Evolutionary conservation across 2,888 invertebrate genomes (phyloP).

Genomic region (Ganaspis brasiliensis): DNA sequence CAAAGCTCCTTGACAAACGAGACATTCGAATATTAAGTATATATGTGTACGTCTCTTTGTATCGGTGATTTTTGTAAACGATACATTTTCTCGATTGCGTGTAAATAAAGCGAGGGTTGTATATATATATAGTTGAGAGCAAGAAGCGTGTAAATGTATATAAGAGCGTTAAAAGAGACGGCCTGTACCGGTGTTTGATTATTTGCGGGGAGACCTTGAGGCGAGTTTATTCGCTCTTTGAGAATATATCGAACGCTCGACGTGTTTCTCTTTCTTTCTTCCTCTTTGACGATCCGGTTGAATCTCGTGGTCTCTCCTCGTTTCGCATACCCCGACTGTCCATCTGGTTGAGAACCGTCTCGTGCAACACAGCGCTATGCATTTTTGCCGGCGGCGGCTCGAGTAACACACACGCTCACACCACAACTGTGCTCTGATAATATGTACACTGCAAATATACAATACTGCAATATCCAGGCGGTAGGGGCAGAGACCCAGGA

Average conservation of each 20-base stretch:
- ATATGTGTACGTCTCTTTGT: constrained; percentile 1
- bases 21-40: not conserved
- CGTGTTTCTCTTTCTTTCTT: constrained; percentile 43
- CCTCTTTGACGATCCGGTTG: constrained; percentile 37
- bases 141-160: constrained; percentile 54
- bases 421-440: constrained; percentile 65
- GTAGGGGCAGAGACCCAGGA: constrained; percentile 80
- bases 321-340: constrained; percentile 57
- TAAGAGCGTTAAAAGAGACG: constrained; percentile 49
- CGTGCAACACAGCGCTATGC: constrained; percentile 71
- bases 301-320: constrained; percentile 49
- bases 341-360: constrained; percentile 77
- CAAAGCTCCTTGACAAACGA: constrained; percentile 15
- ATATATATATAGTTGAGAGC: too few relatives aligned
- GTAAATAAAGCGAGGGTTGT: constrained; percentile 29
- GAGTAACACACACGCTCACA: constrained; percentile 60
- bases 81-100: constrained; percentile 29
- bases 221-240: constrained; percentile 66
- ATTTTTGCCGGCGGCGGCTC: constrained; percentile 73
- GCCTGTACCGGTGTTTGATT: constrained; percentile 57
- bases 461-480: constrained; percentile 71
- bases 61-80: constrained; percentile 29
- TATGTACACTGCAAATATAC: constrained; percentile 75
- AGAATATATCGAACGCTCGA: constrained; percentile 45
- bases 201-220: constrained; percentile 68